These are phyloP conservation scores for Enhydra lutris DNA, from an alignment of 2,113 vertebrate species.

Conservation along the genomic window DNA sequence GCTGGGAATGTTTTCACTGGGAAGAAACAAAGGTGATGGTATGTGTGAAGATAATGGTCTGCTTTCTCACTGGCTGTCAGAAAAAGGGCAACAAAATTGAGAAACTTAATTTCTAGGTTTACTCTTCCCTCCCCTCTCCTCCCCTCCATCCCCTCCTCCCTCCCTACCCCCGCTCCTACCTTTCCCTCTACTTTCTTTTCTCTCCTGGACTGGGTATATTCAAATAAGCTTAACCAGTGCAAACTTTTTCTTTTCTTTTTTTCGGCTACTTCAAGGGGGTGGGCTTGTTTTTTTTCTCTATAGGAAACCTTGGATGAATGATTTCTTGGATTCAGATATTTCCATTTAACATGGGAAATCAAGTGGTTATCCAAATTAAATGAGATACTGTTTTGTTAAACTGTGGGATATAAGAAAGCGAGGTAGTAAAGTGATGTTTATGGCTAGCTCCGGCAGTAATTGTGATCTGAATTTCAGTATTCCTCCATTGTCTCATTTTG, in stretches of 20 bases:
- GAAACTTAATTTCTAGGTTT: not conserved
- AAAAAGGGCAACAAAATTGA: not conserved
- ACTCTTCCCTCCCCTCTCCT: not conserved
- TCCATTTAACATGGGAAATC: not conserved
- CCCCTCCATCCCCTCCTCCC: fast-evolving
- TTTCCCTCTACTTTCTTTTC: too few species aligned
- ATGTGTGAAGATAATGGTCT: not conserved
- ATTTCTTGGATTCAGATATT: not conserved
- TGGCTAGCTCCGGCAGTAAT: not conserved
- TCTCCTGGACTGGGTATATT: not conserved
- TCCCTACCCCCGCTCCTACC: too few species aligned
- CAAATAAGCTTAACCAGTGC: not conserved
- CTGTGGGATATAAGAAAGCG: not conserved
- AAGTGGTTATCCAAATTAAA: not conserved
- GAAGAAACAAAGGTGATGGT: not conserved
- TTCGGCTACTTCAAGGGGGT: not conserved
- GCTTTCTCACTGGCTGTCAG: not conserved
- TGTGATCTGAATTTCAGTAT: not conserved
- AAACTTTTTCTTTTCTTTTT: not conserved
- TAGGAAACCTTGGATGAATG: not conserved
- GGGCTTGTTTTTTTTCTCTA: not conserved
- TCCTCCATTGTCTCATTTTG: not conserved
- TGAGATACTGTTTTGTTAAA: not conserved
- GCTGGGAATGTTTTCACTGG: not conserved
- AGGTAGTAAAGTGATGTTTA: not conserved